Conservation (phyloP, 2,113 vertebrate genomes). For the Brachypteracias leptosomus region DNA sequence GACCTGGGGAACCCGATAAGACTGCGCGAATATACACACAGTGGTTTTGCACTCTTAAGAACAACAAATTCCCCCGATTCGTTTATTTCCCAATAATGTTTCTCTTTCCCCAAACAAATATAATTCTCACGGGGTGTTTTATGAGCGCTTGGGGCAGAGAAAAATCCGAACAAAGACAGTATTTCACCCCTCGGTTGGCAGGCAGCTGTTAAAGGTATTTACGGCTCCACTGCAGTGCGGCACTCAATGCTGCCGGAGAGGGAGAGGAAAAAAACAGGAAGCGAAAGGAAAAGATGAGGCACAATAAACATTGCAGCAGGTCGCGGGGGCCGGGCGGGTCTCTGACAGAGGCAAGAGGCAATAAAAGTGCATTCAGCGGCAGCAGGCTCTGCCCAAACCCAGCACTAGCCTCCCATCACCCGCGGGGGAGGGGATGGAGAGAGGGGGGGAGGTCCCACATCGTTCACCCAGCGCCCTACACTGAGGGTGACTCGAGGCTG, state of each 20-base stretch:
- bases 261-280: conserved; percentile 74
- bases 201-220: conserved; percentile 99
- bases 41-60: background rate
- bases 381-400: background rate
- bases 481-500: background rate
- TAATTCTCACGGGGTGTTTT: conserved; percentile 59
- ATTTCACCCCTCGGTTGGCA: conserved; percentile 95
- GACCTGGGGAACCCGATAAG: background rate
- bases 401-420: background rate
- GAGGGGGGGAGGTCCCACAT: background rate
- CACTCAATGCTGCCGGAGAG: conserved; percentile 71
- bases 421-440: background rate
- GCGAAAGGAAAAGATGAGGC: conserved; percentile 65
- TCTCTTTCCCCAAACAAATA: background rate
- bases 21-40: rapidly evolving
- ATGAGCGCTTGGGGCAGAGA: conserved; percentile 61
- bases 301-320: conserved; percentile 58
- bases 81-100: conserved; percentile 1
- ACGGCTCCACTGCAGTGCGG: conserved; percentile 97
- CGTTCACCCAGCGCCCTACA: background rate
- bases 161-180: conserved; percentile 93
- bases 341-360: background rate
- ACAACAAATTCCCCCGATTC: background rate
- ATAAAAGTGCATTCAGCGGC: conserved; percentile 32
- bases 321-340: background rate